phyloP scores from a whole-genome alignment of 2,113 vertebrate genomes.

The Brienomyrus brachyistius region DNA sequence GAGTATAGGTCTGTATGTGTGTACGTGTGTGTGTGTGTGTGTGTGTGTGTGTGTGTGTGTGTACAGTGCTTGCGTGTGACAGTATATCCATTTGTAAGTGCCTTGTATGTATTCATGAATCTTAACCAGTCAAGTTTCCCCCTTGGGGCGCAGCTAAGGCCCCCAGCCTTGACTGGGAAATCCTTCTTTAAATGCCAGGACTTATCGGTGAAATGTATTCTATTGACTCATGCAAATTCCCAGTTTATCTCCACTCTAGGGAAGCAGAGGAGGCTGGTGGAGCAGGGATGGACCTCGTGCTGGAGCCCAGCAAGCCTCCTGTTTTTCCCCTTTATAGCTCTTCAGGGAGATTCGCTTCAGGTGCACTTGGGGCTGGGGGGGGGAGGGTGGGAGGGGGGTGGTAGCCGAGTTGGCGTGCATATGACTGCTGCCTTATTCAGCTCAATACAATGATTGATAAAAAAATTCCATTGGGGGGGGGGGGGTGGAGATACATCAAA shows the following conservation, averaged over 20 bases:
- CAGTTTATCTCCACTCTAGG: neutral
- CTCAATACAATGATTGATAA: neutral
- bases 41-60: neutral
- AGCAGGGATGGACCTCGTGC: neutral
- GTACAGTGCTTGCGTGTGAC: neutral
- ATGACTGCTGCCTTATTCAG: neutral
- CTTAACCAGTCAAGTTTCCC: neutral
- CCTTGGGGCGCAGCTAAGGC: neutral
- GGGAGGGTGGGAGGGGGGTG: no score
- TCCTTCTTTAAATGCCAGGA: neutral
- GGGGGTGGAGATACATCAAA: neutral
- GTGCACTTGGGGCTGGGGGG: neutral
- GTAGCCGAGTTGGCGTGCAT: neutral
- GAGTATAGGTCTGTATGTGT: neutral
- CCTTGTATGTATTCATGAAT: neutral
- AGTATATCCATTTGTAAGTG: neutral
- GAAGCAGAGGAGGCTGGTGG: neutral
- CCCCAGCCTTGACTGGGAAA: neutral
- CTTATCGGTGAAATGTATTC: neutral
- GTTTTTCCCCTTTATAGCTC: neutral
- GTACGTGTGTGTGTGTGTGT: neutral
- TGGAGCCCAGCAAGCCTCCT: neutral
- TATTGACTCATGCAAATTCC: neutral
- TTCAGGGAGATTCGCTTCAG: neutral
- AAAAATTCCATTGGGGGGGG: neutral